phyloP scores from a whole-genome alignment of 1,140 invertebrate species.

The Streblospio benedicti region DNA sequence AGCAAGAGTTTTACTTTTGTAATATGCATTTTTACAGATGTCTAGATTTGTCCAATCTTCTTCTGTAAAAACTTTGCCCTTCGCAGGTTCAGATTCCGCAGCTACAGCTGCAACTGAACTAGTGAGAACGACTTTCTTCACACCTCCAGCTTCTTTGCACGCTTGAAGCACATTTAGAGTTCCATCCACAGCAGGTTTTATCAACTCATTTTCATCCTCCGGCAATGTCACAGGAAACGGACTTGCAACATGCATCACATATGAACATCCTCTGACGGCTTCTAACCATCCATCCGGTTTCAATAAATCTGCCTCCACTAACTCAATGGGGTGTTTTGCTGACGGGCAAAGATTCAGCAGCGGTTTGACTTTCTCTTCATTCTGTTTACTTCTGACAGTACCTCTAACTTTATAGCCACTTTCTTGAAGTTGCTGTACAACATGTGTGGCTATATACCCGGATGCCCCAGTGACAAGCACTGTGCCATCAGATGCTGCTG shows the following conservation, averaged over 20 bases:
- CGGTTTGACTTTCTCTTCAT: slow-evolving; percentile 44
- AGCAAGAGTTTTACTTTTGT: slow-evolving; percentile 52
- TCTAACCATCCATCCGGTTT: slow-evolving; percentile 38
- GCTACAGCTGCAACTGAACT: slow-evolving; percentile 52
- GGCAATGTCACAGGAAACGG: slow-evolving; percentile 49
- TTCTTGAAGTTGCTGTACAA: slow-evolving; percentile 51
- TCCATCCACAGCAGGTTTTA: slow-evolving; percentile 53
- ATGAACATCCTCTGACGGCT: slow-evolving; percentile 50
- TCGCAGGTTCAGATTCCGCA: slow-evolving; percentile 33
- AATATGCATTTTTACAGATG: slow-evolving; percentile 42
- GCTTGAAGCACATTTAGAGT: slow-evolving; percentile 53
- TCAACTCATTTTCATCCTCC: slow-evolving; percentile 47
- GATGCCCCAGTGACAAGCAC: slow-evolving; percentile 56
- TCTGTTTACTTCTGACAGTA: slow-evolving; percentile 49
- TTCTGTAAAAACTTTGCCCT: slow-evolving; percentile 48
- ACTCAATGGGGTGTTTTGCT: slow-evolving; percentile 47
- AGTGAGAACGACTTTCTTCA: slow-evolving; percentile 55
- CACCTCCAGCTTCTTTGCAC: slow-evolving; percentile 43
- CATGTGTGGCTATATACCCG: slow-evolving; percentile 53
- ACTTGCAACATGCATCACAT: slow-evolving; percentile 54
- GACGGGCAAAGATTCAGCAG: slow-evolving; percentile 45
- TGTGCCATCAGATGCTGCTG: too few relatives aligned
- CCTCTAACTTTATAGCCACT: slow-evolving; percentile 51
- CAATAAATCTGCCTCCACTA: slow-evolving; percentile 42
- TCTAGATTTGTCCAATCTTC: slow-evolving; percentile 50